Conservation (phyloP, 2,888 invertebrate species). For the Bembecia ichneumoniformis region DNA sequence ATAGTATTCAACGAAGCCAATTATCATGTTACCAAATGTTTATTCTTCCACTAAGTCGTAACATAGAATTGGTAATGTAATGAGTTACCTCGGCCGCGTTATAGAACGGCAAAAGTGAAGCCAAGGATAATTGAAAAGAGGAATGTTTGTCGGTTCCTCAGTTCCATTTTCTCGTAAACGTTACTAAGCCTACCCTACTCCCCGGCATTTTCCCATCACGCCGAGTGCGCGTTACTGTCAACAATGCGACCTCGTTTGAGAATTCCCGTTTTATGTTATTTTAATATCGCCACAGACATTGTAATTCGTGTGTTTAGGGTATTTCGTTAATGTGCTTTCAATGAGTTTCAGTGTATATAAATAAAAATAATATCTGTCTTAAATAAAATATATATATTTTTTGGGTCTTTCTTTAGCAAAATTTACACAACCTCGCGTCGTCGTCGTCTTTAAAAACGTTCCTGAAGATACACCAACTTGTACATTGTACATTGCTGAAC, state of each 20-base stretch:
- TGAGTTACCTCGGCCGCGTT: neutral
- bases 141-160: neutral
- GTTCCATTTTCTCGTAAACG: neutral
- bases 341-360: no score
- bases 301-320: neutral
- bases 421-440: no score
- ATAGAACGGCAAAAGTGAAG: neutral
- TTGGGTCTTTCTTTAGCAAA: no score
- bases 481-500: no score
- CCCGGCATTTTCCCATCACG: neutral
- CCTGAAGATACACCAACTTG: no score
- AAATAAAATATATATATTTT: no score
- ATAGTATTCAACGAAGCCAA: no score
- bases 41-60: slow-evolving; percentile 7
- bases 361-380: no score
- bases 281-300: neutral
- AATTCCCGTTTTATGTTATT: neutral
- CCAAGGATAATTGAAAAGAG: neutral
- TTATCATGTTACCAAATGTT: slow-evolving; percentile 2
- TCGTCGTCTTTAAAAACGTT: no score
- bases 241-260: neutral
- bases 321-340: no score
- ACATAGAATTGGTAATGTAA: slow-evolving; percentile 4
- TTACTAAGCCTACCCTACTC: neutral
- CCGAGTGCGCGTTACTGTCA: neutral